Base-by-base conservation (phyloP, 2,113 vertebrate genomes). In the Syngnathus floridae region DNA sequence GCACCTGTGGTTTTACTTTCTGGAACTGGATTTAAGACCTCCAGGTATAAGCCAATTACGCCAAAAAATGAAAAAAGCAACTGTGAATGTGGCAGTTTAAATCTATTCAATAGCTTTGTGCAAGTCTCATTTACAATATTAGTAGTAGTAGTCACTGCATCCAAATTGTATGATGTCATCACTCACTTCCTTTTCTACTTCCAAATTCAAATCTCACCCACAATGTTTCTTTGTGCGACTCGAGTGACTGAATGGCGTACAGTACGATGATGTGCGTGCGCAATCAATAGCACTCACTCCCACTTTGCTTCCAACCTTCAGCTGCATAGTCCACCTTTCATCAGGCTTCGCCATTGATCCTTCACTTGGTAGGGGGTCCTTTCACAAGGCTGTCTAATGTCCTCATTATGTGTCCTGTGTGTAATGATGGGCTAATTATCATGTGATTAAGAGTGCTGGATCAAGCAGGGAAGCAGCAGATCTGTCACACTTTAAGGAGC, bases 381-480 rank as follows among this genome's bases (percentile, higher is more conserved):
- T 87, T 86, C 86, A 85, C 70, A 81, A 82, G 72, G 75, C 81
- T 75, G 79, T 71, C 76, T 89, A 88, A 89, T 89, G 84, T 85
- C 83, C 85, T 89, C 85, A 88, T 89, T 88, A 87, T 83, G 78
- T 88, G 78, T 85, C 82, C 83, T 73, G 82, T 79, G 70, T 74
- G 82, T 86, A 80, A 84, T 86, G 85, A 86, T 76, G 83, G 85
- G 72, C 74, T 88, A 84, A 89, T 89, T 87, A 89, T 79, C 86
- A 87, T 87, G 83, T 87, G 84, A 87, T 89, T 89, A 88, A 82
- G 83, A 83, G 77, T 82, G 80, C 75, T 79, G 60, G 73, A 69
- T 72, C 75, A 81, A 76, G 78, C 84, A 84, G 82, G 78, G 83
- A 73, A 84, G 82, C 82, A 79, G 85, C 80, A 75, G 83, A 83